Percentiles rank a stretch among this genome's conserved stretches.
phyloP scores from a whole-genome alignment of 2,797 vertebrate species.

The Pitangus sulphuratus region DNA sequence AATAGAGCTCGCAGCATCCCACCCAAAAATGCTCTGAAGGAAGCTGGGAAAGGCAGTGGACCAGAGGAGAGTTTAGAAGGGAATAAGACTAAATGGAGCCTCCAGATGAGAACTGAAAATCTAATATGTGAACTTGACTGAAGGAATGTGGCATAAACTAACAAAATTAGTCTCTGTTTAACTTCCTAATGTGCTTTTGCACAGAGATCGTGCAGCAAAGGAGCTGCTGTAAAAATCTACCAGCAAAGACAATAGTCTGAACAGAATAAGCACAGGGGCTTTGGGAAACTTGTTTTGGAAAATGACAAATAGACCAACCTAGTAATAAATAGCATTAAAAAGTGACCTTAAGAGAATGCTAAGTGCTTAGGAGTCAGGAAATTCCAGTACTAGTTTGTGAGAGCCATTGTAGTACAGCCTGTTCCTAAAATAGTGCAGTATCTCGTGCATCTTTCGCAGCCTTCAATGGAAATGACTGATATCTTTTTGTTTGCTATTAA shows the following conservation, averaged over 20 bases:
- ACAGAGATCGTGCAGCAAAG: neutral
- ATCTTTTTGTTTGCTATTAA: conserved; percentile 44
- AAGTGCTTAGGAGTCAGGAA: conserved; percentile 50
- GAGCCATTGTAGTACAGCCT: neutral
- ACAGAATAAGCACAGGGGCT: neutral
- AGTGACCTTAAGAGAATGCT: conserved; percentile 22
- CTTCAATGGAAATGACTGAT: conserved; percentile 10
- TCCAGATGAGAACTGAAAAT: neutral
- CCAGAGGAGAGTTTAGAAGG: neutral
- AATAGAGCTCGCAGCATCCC: accelerated
- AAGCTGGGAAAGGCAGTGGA: neutral
- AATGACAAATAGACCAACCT: neutral
- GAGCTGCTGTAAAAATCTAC: neutral
- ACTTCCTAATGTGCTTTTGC: neutral
- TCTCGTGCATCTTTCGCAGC: neutral
- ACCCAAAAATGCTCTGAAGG: neutral
- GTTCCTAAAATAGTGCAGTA: conserved; percentile 22
- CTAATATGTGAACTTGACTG: neutral
- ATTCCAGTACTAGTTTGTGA: neutral
- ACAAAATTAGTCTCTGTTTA: neutral
- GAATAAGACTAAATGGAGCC: neutral
- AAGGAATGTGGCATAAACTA: neutral
- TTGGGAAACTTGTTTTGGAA: neutral
- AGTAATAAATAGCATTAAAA: conserved; percentile 14
- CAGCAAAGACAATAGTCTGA: neutral